Evolutionary conservation across 1,140 invertebrate species (phyloP), one percentile per base, ranked within the genome.

Genomic region (Cydia pomonella): DNA sequence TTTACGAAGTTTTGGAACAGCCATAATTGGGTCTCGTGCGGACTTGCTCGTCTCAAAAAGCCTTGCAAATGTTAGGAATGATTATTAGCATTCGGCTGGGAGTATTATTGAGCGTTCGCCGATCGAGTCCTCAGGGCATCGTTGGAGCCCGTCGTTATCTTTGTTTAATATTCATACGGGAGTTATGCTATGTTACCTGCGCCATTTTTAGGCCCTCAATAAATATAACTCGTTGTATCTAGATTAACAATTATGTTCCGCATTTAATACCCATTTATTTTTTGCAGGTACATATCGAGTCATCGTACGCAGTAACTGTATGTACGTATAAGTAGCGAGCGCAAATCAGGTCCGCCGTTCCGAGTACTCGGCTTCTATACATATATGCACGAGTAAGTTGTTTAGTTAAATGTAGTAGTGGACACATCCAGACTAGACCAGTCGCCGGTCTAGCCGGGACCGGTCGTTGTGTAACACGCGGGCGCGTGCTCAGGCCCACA

Each of bases 21-120:
- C 80, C 73, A 80, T 91, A 89, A 91, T 91, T 89, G 86, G 87
- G 74, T 76, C 78, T 76, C 74, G 63, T 75, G 77, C 75, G 77
- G 74, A 41, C 80, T 69, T 75, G 69, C 73, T 72, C 72, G 77
- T 80, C 80, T 80, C 77, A 76, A 79, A 72, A 79, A 75, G 69
- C 74, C 53, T 33, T 44, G 69, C 66, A 72, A 41, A 79, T 75
- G 75, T 79, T 73, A 75, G 76, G 74, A 72, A 73, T 78, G 29
- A 38, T 73, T 62, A 72, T 66, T 69, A 69, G 29, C 29, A 69
- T 69, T 69, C 33, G 27, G 25, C 63, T 69, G 27, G 33, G 64
- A 69, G 29, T 69, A 12, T 33, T 38, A 72, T 72, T 47, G 10
- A 44, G 69, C 38, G 71, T 72, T 50, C 23, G 71, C 41, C 44